Base-by-base conservation (phyloP, 2,888 invertebrate genomes). In the Hymenopus coronatus region DNA sequence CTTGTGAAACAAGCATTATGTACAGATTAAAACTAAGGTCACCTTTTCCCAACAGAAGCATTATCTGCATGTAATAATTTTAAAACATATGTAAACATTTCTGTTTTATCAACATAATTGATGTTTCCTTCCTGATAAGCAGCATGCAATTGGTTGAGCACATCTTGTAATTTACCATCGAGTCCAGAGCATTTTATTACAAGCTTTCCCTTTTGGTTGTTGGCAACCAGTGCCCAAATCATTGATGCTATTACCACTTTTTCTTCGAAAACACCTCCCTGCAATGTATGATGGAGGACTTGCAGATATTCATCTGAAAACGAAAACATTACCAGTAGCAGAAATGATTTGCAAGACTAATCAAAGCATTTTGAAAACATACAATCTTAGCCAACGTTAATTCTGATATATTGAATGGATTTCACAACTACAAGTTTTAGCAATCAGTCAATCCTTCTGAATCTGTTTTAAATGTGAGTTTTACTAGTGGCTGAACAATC, bases 211-310 rank as follows among this genome's bases (percentile, higher is more conserved):
- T 95, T 95, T 91, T 96, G 96, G 91, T 95, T 96, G 92, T 96
- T 96, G 12, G 96, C 95, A 9, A 95, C 94, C 85, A 96, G 91
- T 0, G 96, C 94, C 96, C 96, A 96, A 0, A 96, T 94, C 4
- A 96, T 95, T 27, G 95, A 92, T 91, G 95, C 92, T 1, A 93
- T 93, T 28, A 93, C 92, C 89, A 93, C 93, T 90, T 94, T 94
- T 91, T 95, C 94, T 70, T 93, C 92, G 1, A 92, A 90, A 8
- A 92, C 92, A 33, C 94, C 94, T 88, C 92, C 92, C 86, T 93
- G 92, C 81, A 95, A 92, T 91, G 94, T 94, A 4, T 92, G 92
- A 87, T 93, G 92, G 1, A 95, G 91, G 28, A 94, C 91, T 90
- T 94, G 93, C 83, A 95, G 92, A 91, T 95, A 94, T 83, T 94